A percentile compares a stretch with the other conserved stretches of the same genome.
These are phyloP conservation scores for Chrysemys picta DNA, from an alignment of 2,113 vertebrate genomes.

Conservation along the genomic window DNA sequence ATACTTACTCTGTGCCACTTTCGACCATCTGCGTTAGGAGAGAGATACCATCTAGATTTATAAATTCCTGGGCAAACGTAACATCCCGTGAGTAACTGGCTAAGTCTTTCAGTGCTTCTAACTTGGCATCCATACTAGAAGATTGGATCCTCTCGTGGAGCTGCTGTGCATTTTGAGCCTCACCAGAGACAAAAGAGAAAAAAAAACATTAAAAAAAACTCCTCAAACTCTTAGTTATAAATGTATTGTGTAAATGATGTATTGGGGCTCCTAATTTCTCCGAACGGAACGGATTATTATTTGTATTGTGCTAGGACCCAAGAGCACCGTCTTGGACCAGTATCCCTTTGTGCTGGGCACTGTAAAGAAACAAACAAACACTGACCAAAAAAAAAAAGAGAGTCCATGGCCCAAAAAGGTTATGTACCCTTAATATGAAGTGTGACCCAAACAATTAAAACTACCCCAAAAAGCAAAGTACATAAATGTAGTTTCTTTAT, in stretches of 20 bases:
- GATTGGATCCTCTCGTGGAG: conserved; percentile 96
- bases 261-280: rapidly evolving
- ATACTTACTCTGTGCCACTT: conserved; percentile 96
- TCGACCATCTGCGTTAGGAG: conserved; percentile 98
- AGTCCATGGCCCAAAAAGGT: not conserved
- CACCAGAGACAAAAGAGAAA: not conserved
- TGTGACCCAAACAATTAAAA: not conserved
- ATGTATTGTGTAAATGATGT: not conserved
- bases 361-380: not conserved
- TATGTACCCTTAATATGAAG: not conserved
- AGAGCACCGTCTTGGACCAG: not conserved
- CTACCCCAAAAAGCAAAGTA: not conserved
- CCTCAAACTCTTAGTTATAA: not conserved
- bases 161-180: conserved; percentile 92
- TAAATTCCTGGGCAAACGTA: conserved; percentile 98
- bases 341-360: not conserved
- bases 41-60: conserved; percentile 97
- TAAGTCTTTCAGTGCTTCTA: conserved; percentile 95
- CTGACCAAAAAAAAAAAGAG: not conserved
- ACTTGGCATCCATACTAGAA: conserved; percentile 96
- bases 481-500: not conserved
- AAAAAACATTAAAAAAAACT: not conserved
- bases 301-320: not conserved
- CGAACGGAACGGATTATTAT: not conserved
- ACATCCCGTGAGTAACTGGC: conserved; percentile 94